phyloP scores from a whole-genome alignment of 2,888 invertebrate species.

The Polietes domitor region DNA sequence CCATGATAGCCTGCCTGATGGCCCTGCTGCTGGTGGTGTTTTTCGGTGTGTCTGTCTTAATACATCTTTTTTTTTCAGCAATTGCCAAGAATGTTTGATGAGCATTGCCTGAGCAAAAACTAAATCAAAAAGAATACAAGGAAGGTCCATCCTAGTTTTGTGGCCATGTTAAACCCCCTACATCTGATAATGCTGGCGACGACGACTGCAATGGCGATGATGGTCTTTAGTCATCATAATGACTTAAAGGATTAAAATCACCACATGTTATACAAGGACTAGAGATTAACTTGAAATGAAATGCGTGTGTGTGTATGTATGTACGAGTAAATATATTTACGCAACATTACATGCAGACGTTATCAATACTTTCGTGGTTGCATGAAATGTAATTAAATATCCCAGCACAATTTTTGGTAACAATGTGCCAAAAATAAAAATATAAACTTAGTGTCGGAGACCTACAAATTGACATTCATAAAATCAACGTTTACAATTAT shows the following conservation, averaged over 20 bases:
- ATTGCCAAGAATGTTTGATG: constrained; percentile 10
- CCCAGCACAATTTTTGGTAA: no score
- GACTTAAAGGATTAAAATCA: constrained; percentile 61
- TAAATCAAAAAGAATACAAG: not conserved
- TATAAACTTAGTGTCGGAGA: no score
- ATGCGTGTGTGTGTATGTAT: no score
- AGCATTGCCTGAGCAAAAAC: not conserved
- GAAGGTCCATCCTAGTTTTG: constrained; percentile 11
- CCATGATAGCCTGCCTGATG: constrained; percentile 13
- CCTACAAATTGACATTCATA: no score
- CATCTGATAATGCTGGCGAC: constrained; percentile 1
- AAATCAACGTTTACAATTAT: no score
- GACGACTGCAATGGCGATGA: not conserved
- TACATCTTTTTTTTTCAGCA: not conserved
- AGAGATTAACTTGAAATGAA: not conserved
- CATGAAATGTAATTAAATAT: no score
- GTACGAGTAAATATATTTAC: no score
- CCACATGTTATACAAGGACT: constrained; percentile 17
- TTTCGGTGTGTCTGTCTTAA: not conserved
- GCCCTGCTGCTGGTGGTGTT: not conserved
- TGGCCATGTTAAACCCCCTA: not conserved
- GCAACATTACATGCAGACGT: not conserved
- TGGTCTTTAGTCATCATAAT: constrained; percentile 56
- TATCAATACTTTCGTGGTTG: not conserved
- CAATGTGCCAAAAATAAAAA: no score